Evolutionary conservation across 2,113 vertebrate species (phyloP), one percentile per base, ranked within the genome.

Genomic region (Accipiter virgatus): DNA sequence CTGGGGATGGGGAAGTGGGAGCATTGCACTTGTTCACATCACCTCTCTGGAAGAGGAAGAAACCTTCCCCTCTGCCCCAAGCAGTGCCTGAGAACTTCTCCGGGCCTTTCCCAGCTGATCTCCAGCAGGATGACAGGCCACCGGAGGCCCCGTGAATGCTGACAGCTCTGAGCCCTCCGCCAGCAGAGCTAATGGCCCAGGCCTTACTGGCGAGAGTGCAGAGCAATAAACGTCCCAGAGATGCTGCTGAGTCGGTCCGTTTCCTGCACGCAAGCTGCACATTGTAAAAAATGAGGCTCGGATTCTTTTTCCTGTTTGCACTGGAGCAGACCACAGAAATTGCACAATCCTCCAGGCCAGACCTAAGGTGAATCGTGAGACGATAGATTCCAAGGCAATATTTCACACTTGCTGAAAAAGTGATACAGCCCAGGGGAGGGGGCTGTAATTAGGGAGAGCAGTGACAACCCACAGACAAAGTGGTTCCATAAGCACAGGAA

Each of bases 241-340:
- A 96, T 95, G 88, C 82, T 95, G 93, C 90, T 0, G 58, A 95
- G 92, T 62, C 17, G 7, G 56, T 86, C 72, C 20, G 2, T 11
- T 96, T 95, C 95, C 97, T 95, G 95, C 90, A 90, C 59, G 82
- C 94, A 97, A 97, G 94, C 95, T 94, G 90, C 96, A 95, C 92
- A 6, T 88, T 97, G 95, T 97, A 96, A 97, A 96, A 97, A 27
- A 55, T 10, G 82, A 93, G 75, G 21, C 92, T 96, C 6, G 1
- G 72, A 89, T 84, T 92, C 86, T 91, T 91, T 92, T 97, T 95
- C 94, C 96, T 97, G 97, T 97, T 97, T 97, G 97, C 92, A 32
- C 96, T 97, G 95, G 90, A 97, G 90, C 96, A 84, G 83, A 93
- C 83, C 1, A 0, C 91, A 95, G 92, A n/a, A 89, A 81, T 95